Evolutionary conservation across 2,888 invertebrate genomes (phyloP), one percentile per base, ranked within the genome.

Genomic region (Phrixothrix hirtus): DNA sequence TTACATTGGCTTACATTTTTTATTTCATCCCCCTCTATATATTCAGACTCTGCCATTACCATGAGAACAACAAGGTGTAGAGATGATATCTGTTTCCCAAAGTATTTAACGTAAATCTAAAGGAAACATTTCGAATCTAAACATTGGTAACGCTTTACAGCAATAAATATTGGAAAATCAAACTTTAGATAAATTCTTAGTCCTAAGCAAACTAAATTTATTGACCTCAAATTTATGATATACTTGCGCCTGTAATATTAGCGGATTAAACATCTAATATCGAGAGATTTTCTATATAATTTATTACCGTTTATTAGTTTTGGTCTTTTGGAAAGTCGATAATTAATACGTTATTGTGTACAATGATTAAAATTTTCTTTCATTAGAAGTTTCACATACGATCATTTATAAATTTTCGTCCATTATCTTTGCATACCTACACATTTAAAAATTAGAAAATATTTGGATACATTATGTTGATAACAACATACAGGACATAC

Each of bases 61-160:
- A 65, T 68, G 66, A 56, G 68, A 68, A 68, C 61, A 58, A 63
- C 66, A 68, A 68, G 68, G 66, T 68, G 66, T 36, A 41, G 9
- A 1, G 39, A 48, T 41, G 37, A 49, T 31, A 45, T 53, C 45
- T 47, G 34, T 41, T 31, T 37, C n/a, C 13, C 11, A 21, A 21
- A 21, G 3, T 21, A 21, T 21, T 7, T 7, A 7, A 5, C 21
- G 21, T 21, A 21, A 21, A 3, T 3, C 7, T 7, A 3, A 21
- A 21, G 21, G 7, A 21, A 21, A 7, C 21, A 7, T 21, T 7
- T 21, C 21, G 21, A 5, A n/a, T n/a, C n/a, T n/a, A n/a, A n/a
- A 21, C 21, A 21, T 21, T 21, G 4, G 21, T 5, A 3, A 7
- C 3, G 7, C 7, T 21, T 21, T 21, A 21, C 7, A 5, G 21